phyloP scores from a whole-genome alignment of 2,888 invertebrate genomes.

The Dolichopus griseipennis region DNA sequence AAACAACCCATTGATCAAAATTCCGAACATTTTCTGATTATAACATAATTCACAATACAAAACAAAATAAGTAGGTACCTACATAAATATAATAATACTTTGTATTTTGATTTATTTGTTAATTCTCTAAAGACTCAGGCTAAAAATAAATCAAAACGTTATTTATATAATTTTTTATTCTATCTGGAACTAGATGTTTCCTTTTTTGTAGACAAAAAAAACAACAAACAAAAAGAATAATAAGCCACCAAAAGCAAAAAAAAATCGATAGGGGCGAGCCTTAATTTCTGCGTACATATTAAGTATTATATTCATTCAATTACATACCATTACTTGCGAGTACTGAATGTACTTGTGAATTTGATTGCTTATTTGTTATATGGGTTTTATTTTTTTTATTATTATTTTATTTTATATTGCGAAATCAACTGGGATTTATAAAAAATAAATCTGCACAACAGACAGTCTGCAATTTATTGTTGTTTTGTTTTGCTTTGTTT shows the following conservation, averaged over 20 bases:
- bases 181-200: conserved; percentile 6
- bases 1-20: too few species aligned
- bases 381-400: not conserved
- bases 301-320: not conserved
- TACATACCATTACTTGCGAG: too few species aligned
- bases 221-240: not conserved
- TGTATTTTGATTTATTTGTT: not conserved
- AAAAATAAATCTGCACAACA: not conserved
- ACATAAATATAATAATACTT: too few species aligned
- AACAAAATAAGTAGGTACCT: too few species aligned
- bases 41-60: too few species aligned
- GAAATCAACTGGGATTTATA: not conserved
- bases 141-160: not conserved
- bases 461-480: not conserved
- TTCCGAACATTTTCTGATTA: too few species aligned
- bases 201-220: not conserved
- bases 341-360: too few species aligned
- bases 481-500: not conserved
- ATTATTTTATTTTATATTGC: not conserved
- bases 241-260: not conserved
- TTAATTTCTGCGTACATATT: not conserved
- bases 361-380: too few species aligned
- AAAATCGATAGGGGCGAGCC: not conserved
- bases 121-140: not conserved
- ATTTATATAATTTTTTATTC: not conserved